Evolutionary conservation across 2,888 invertebrate species (phyloP).

Genomic region (Hydropsyche betteni): DNA sequence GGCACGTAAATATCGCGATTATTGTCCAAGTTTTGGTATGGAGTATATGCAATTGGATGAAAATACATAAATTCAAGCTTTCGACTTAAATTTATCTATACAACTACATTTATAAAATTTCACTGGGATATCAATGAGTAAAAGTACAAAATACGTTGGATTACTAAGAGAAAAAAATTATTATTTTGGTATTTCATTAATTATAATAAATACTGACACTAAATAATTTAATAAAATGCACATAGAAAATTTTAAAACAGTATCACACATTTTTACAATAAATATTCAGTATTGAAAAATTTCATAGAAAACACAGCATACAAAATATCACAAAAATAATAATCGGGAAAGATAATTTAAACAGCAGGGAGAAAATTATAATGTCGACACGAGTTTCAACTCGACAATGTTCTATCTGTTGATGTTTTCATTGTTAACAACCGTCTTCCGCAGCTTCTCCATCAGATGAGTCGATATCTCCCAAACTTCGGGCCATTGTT

Average conservation of each 20-base stretch:
- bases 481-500: conserved; percentile 90
- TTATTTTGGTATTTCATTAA: not conserved
- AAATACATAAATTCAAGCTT: not conserved
- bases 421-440: conserved; percentile 74
- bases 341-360: conserved; percentile 3
- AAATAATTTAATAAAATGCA: conserved; percentile 25
- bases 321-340: conserved; percentile 37
- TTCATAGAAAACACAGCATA: conserved; percentile 23
- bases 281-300: conserved; percentile 12
- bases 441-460: conserved; percentile 80
- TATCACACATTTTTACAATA: conserved; percentile 28
- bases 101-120: not conserved
- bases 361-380: not conserved
- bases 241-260: conserved; percentile 25
- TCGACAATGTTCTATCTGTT: conserved; percentile 58
- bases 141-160: not conserved
- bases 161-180: not conserved
- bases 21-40: conserved; percentile 15
- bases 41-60: conserved; percentile 12
- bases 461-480: conserved; percentile 83
- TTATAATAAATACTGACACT: conserved; percentile 8
- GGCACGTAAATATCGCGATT: conserved; percentile 19
- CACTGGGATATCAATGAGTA: not conserved
- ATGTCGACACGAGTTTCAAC: not conserved
- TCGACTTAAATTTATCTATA: not conserved